phyloP scores from a whole-genome alignment of 2,888 invertebrate genomes.

The Drosophila dives region DNA sequence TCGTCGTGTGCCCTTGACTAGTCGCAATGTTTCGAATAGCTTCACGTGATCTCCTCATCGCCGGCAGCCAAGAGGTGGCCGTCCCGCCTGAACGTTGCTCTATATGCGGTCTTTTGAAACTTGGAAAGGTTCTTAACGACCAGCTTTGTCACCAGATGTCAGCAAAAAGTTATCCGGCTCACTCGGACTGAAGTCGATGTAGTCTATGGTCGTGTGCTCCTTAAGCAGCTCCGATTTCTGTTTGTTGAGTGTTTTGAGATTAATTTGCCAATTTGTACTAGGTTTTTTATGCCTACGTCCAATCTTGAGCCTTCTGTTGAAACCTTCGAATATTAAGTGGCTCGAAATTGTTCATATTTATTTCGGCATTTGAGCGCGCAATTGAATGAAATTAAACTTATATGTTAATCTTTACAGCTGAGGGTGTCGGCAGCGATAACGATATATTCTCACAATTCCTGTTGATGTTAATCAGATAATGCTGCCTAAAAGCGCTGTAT shows the following conservation, averaged over 20 bases:
- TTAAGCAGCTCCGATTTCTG: conserved; percentile 94
- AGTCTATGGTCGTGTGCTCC: conserved; percentile 96
- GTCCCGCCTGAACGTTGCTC: conserved; percentile 93
- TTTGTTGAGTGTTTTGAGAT: conserved; percentile 12
- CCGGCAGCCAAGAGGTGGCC: conserved; percentile 94
- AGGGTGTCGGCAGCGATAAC: too few relatives aligned
- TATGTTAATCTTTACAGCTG: too few relatives aligned
- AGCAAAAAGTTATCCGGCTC: conserved; percentile 96
- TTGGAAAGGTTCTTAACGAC: conserved; percentile 92
- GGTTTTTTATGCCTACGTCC: conserved; percentile 87
- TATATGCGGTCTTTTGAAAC: conserved; percentile 93
- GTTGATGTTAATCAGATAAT: neutral
- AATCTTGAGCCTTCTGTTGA: conserved; percentile 86
- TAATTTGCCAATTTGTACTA: neutral
- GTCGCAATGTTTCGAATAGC: conserved; percentile 94
- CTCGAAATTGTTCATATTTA: conserved; percentile 73
- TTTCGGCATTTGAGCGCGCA: conserved; percentile 25
- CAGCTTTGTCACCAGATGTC: conserved; percentile 92
- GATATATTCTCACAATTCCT: neutral
- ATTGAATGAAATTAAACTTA: conserved; percentile 33
- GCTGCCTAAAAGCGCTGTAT: neutral
- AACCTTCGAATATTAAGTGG: conserved; percentile 81
- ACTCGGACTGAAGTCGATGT: conserved; percentile 94
- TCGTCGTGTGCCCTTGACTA: conserved; percentile 93
- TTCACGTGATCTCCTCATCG: conserved; percentile 96